These are phyloP conservation scores for Anthopleura sola DNA, from an alignment of 64 coral and sea anemone species.

Conservation along the genomic window DNA sequence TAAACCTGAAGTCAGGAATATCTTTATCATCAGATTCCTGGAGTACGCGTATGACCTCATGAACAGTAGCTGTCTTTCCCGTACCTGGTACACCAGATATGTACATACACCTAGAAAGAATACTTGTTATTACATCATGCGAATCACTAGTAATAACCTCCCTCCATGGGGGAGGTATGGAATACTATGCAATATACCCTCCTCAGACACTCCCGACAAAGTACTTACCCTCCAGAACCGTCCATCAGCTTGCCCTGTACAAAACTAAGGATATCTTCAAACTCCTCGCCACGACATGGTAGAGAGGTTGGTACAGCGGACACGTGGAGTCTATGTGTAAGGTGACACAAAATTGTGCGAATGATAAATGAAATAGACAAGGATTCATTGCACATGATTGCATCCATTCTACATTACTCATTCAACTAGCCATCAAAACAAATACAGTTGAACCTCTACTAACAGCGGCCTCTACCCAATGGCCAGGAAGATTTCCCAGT, in stretches of 20 bases:
- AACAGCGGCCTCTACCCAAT: too few relatives aligned
- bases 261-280: constrained; percentile 54
- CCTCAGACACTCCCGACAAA: background rate
- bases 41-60: constrained; percentile 83
- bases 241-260: constrained; percentile 55
- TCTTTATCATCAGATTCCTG: constrained; percentile 36
- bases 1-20: constrained; percentile 63
- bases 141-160: background rate
- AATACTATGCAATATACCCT: background rate
- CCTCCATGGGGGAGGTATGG: background rate
- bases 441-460: too few relatives aligned
- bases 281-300: constrained; percentile 56
- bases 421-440: too few relatives aligned
- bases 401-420: too few relatives aligned
- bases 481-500: too few relatives aligned
- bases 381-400: too few relatives aligned
- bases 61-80: constrained; percentile 94
- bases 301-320: constrained; percentile 59
- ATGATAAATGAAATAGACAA: too few relatives aligned
- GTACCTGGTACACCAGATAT: constrained; percentile 98
- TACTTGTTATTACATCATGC: background rate
- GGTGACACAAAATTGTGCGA: background rate
- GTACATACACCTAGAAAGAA: constrained; percentile 87
- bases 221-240: constrained; percentile 23
- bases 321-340: constrained; percentile 34